Evolutionary conservation across 1,140 invertebrate species (phyloP).

Genomic region (Lepidotrigona ventralis): DNA sequence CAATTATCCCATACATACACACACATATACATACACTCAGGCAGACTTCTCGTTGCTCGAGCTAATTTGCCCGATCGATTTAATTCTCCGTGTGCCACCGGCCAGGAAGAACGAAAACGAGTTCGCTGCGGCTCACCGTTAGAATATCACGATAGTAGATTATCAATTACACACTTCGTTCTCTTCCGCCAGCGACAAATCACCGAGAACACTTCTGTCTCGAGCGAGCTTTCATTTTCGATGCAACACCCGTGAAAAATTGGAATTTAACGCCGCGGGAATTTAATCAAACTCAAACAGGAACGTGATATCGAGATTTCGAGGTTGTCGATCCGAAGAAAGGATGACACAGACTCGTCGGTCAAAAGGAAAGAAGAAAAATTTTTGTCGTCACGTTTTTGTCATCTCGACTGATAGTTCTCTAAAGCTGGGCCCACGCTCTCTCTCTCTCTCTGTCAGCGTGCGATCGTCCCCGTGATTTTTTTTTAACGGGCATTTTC

Average conservation of each 20-base stretch:
- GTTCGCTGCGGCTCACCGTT: not conserved
- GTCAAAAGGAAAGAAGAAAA: not conserved
- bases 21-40: too few relatives aligned
- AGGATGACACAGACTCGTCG: too few relatives aligned
- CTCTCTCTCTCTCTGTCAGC: not conserved
- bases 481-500: conserved; percentile 30
- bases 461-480: conserved; percentile 25
- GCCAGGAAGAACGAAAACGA: conserved; percentile 1
- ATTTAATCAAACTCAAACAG: not conserved
- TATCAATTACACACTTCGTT: conserved; percentile 48
- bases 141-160: conserved; percentile 21
- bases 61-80: conserved; percentile 52
- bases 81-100: conserved; percentile 24
- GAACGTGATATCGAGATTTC: not conserved
- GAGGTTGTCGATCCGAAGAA: not conserved
- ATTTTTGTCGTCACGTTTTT: conserved; percentile 5
- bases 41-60: conserved; percentile 38
- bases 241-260: not conserved
- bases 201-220: not conserved
- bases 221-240: not conserved
- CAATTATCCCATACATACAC: conserved; percentile 43
- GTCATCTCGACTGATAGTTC: not conserved
- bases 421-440: not conserved
- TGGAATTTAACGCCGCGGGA: not conserved
- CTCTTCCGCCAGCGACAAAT: not conserved